Percentiles rank a stretch among this genome's conserved stretches.
Evolutionary conservation across 2,113 vertebrate species (phyloP).

Genomic region (Tympanuchus pallidicinctus): DNA sequence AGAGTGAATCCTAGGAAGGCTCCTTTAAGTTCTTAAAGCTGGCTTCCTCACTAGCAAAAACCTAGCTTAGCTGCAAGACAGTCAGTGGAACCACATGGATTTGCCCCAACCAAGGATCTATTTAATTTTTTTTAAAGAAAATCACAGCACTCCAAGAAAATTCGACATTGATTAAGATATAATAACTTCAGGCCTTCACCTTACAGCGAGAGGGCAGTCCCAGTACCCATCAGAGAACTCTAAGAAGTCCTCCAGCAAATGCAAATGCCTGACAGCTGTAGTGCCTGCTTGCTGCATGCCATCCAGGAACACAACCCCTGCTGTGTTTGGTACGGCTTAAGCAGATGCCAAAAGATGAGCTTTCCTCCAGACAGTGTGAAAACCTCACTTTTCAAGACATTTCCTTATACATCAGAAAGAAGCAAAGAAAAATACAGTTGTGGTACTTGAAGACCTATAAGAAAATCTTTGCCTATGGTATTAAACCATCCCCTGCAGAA

Average conservation of each 20-base stretch:
- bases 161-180: background rate
- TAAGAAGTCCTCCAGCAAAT: background rate
- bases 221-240: background rate
- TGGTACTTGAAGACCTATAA: background rate
- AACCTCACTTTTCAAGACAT: background rate
- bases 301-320: background rate
- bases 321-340: background rate
- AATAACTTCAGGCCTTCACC: background rate
- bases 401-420: background rate
- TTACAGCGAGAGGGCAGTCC: background rate
- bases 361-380: background rate
- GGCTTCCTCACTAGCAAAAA: conserved; percentile 17
- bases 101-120: background rate
- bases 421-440: background rate
- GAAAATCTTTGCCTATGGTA: background rate
- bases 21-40: conserved; percentile 16
- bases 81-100: background rate
- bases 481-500: background rate
- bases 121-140: background rate
- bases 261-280: background rate
- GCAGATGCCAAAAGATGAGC: background rate
- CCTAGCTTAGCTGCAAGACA: background rate
- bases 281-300: background rate
- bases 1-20: background rate
- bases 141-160: background rate